Base-by-base conservation (phyloP, 2,797 vertebrate genomes). In the Malurus splendens region DNA sequence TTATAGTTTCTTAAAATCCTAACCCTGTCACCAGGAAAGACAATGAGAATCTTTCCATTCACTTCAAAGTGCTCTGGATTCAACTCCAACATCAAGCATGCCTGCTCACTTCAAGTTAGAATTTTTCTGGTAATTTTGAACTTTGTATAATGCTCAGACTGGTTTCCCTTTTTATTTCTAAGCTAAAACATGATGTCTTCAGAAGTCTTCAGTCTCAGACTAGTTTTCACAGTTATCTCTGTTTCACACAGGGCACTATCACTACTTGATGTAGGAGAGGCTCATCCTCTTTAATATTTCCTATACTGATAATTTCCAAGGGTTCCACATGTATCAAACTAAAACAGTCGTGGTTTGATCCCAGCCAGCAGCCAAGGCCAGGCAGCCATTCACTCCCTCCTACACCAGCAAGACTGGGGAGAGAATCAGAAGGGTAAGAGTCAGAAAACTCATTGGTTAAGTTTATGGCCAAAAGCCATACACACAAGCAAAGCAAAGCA, bases 341-440 rank as follows among this genome's bases (percentile, higher is more conserved):
- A 62, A 90, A 86, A 16, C 15, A 55, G 28, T 50, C 25, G 14
- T 38, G 17, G 12, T 30, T 74, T 56, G 56, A 50, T 22, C 19
- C 24, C 42, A 62, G 50, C 8, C 18, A 55, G 30, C 6, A 39
- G 44, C 16, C 38, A 68, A 75, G n/a, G 19, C 32, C 20, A 18
- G 42, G 12, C 9, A 61, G 42, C 8, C 0, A 0, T 20, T 61
- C 0, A 2, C 19, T 76, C 33, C 36, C 14, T 42, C 17, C 12
- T 20, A 5, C 3, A 56, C 8, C 32, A 33, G 28, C 2, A 5
- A 28, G 19, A 44, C 2, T 0, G 0, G 14, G 28, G 32, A 56
- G 32, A 13, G 32, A 62, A 33, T 23, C 38, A 32, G 14, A 44
- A 50, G 32, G 20, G 24, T 44, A 56, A 68, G 61, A 81, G 19